Base-by-base conservation (phyloP, 2,113 vertebrate genomes). In the Entelurus aequoreus region DNA sequence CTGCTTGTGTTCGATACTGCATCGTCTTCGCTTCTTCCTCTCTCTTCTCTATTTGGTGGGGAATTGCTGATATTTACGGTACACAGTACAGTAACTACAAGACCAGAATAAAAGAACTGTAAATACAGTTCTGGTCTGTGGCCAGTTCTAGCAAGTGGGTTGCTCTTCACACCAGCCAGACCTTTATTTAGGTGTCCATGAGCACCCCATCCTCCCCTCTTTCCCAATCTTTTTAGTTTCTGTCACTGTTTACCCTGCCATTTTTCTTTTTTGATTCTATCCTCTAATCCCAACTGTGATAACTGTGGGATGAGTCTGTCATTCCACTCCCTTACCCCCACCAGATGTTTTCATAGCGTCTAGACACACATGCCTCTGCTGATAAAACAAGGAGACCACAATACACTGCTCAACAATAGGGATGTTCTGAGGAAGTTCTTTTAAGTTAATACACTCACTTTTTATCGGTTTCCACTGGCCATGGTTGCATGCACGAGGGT, bases 291-390 rank as follows among this genome's bases (percentile, higher is more conserved):
- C 40, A 62, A 5, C 73, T 83, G 67, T 80, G 70, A 83, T 72
- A 81, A 83, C 83, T 76, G 14, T 64, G 74, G 74, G 79, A 82
- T 77, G 44, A 83, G 65, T 80, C 69, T 71, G 64, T 77, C 86
- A 74, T 80, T 64, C 44, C 70, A 28, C 71, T 66, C 74, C 65
- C 73, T 71, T 72, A 55, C 62, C 65, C 74, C 66, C 73, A 61
- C 65, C 54, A 65, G 58, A 62, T 88, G 85, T 89, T 90, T 86
- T 86, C 57, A 82, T 76, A 84, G 75, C 16, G 87, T 89, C 89
- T 90, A 88, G 89, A 89, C 89, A 82, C 77, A 75, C 76, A 85
- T 71, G 65, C 74, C 67, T 4, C 51, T 64, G 65, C 74, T 77
- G 82, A 80, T 84, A 53, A 82, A 84, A 86, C 79, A 80, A 70